Percentiles rank a stretch among this genome's conserved stretches.
These are phyloP conservation scores for Acrossocheilus wenchowensis DNA, from an alignment of 2,797 vertebrate species.

Conservation along the genomic window DNA sequence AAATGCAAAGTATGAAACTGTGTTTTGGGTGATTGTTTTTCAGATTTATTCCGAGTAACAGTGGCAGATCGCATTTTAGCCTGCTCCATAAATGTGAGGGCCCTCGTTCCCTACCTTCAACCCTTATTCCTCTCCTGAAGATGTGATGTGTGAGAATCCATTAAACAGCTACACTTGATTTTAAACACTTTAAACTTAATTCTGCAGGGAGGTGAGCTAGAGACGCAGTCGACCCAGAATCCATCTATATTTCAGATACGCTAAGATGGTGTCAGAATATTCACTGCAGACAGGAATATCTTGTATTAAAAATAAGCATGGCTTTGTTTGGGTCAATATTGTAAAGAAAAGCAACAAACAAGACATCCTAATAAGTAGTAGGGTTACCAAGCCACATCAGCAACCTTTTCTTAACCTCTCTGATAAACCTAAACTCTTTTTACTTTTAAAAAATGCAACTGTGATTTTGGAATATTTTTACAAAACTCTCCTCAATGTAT, in stretches of 20 bases:
- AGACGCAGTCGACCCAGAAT: constrained; percentile 54
- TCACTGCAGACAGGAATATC: not conserved
- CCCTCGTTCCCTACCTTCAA: constrained; percentile 16
- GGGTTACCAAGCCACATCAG: not conserved
- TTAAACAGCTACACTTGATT: constrained; percentile 52
- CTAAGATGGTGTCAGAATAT: constrained; percentile 26
- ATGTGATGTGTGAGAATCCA: constrained; percentile 53
- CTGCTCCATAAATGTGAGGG: constrained; percentile 5
- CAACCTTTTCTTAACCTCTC: not conserved
- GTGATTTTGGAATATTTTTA: not conserved
- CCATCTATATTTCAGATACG: constrained; percentile 42
- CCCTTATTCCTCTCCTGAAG: constrained; percentile 28
- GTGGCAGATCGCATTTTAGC: constrained; percentile 14
- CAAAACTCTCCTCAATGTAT: not conserved
- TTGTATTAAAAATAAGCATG: constrained; percentile 12
- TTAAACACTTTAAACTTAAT: constrained; percentile 52
- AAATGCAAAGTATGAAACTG: not conserved
- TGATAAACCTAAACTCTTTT: not conserved
- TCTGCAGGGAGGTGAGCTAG: constrained; percentile 43
- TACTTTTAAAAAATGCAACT: not conserved
- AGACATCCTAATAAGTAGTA: not conserved
- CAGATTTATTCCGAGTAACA: constrained; percentile 25
- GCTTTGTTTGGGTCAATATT: constrained; percentile 29
- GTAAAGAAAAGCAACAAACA: not conserved
- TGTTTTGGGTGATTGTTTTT: constrained; percentile 18